phyloP scores from a whole-genome alignment of 2,888 invertebrate species.

The Onthophagus sagittarius region DNA sequence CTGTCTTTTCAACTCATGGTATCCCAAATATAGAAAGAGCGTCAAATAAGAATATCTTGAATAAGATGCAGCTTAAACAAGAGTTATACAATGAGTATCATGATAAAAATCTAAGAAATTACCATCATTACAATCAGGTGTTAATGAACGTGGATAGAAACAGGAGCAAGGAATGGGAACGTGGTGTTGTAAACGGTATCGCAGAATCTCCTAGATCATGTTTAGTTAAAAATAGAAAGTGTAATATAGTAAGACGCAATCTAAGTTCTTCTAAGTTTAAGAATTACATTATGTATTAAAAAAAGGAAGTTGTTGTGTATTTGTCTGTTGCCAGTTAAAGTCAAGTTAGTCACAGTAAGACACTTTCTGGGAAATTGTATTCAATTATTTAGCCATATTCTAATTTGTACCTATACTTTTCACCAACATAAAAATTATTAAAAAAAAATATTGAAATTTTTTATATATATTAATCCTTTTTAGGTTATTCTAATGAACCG shows the following conservation, averaged over 20 bases:
- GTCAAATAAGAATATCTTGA: not conserved
- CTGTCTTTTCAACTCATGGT: slow-evolving; percentile 28
- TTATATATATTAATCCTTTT: too few relatives aligned
- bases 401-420: too few relatives aligned
- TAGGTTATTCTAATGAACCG: too few relatives aligned
- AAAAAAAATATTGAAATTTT: too few relatives aligned
- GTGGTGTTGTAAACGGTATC: not conserved
- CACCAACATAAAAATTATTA: too few relatives aligned
- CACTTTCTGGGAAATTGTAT: too few relatives aligned
- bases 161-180: too few relatives aligned
- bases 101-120: slow-evolving; percentile 3
- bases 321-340: too few relatives aligned
- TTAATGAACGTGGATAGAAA: too few relatives aligned
- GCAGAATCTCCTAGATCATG: slow-evolving; percentile 5
- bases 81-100: slow-evolving; percentile 9
- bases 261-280: not conserved
- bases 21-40: slow-evolving; percentile 22
- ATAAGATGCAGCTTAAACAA: slow-evolving; percentile 5
- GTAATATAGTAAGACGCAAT: slow-evolving; percentile 1
- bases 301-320: slow-evolving; percentile 2
- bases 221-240: slow-evolving; percentile 1
- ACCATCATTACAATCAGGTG: too few relatives aligned
- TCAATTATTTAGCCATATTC: too few relatives aligned
- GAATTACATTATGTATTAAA: not conserved
- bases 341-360: too few relatives aligned